Evolutionary conservation across 1,140 invertebrate species (phyloP).

Genomic region (Aphaenogaster rudis): DNA sequence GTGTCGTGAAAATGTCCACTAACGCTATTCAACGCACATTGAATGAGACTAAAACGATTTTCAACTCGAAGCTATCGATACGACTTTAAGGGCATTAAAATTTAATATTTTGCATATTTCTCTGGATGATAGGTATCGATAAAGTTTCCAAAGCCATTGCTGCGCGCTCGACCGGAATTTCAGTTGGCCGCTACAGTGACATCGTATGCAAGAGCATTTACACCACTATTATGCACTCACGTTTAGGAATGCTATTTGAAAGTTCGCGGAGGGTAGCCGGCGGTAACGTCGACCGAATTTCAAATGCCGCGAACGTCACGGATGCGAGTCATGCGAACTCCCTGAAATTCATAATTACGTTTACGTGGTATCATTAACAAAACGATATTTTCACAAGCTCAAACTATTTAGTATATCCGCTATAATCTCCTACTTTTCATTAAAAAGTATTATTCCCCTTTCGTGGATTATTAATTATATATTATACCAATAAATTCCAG

Average conservation of each 20-base stretch:
- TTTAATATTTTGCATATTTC: slow-evolving; percentile 67
- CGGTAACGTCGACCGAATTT: slow-evolving; percentile 55
- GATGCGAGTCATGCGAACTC: slow-evolving; percentile 19
- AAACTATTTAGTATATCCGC: not conserved
- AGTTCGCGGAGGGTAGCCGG: slow-evolving; percentile 43
- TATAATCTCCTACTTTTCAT: not conserved
- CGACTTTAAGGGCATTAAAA: slow-evolving; percentile 71
- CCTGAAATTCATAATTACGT: slow-evolving; percentile 50
- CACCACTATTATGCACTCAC: slow-evolving; percentile 44
- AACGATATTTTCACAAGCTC: slow-evolving; percentile 33
- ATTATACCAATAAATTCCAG: not conserved
- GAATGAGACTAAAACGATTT: slow-evolving; percentile 49
- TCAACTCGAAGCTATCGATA: slow-evolving; percentile 51
- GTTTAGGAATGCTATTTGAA: slow-evolving; percentile 62
- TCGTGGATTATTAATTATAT: not conserved
- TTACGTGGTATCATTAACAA: slow-evolving; percentile 47
- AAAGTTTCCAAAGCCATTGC: slow-evolving; percentile 55
- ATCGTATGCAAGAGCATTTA: slow-evolving; percentile 39
- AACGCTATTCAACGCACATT: not conserved
- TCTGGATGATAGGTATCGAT: slow-evolving; percentile 46
- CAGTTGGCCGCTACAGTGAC: slow-evolving; percentile 32
- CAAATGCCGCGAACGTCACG: slow-evolving; percentile 35
- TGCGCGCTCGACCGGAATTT: slow-evolving; percentile 55
- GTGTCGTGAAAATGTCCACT: not conserved
- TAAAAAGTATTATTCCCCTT: not conserved